phyloP scores from a whole-genome alignment of 2,797 vertebrate genomes.

The Takifugu rubripes region DNA sequence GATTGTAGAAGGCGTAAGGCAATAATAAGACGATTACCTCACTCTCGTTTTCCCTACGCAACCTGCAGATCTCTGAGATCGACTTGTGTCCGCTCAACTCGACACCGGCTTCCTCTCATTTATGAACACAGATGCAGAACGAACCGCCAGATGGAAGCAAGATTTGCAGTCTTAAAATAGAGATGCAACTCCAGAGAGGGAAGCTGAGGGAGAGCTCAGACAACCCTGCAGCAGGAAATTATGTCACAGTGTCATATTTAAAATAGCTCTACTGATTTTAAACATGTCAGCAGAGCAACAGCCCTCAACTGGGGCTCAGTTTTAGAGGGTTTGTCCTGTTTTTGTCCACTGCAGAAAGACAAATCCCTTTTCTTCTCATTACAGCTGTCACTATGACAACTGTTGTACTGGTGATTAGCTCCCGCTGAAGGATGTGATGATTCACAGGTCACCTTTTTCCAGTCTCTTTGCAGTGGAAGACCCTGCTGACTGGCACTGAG shows the following conservation, averaged over 20 bases:
- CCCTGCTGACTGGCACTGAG: slow-evolving; percentile 15
- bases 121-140: slow-evolving; percentile 42
- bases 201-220: slow-evolving; percentile 44
- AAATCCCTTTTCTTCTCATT: slow-evolving; percentile 29
- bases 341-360: slow-evolving; percentile 22
- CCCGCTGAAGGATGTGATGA: slow-evolving; percentile 16
- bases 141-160: slow-evolving; percentile 34
- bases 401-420: slow-evolving; percentile 4
- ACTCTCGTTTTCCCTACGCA: slow-evolving; percentile 27
- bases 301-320: slow-evolving; percentile 12
- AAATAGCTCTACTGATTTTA: slow-evolving; percentile 69
- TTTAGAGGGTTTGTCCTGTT: neutral
- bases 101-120: slow-evolving; percentile 42
- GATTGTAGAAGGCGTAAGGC: slow-evolving; percentile 4
- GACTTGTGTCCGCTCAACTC: slow-evolving; percentile 10
- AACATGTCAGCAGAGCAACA: slow-evolving; percentile 36
- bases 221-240: slow-evolving; percentile 64
- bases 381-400: slow-evolving; percentile 14
- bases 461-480: neutral
- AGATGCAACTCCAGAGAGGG: slow-evolving; percentile 37
- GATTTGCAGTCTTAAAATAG: slow-evolving; percentile 64
- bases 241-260: slow-evolving; percentile 59
- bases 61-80: slow-evolving; percentile 19
- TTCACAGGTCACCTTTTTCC: slow-evolving; percentile 1
- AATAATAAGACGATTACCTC: slow-evolving; percentile 1